Evolutionary conservation across 2,888 invertebrate species (phyloP).

Genomic region (Metallyticus violacea): DNA sequence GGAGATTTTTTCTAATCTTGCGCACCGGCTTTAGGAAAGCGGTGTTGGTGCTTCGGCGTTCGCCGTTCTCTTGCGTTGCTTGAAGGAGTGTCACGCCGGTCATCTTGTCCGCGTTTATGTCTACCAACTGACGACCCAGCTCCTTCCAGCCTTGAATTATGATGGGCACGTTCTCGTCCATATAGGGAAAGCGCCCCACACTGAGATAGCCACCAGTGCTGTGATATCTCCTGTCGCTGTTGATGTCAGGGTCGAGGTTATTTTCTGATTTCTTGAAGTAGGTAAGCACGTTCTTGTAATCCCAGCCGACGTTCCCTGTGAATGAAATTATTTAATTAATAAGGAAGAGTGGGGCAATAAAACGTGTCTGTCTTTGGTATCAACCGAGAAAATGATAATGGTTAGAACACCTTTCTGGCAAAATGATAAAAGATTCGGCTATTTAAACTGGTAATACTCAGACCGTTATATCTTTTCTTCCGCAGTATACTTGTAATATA

Average conservation of each 20-base stretch:
- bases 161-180: slow-evolving; percentile 39
- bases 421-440: too few species aligned
- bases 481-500: too few species aligned
- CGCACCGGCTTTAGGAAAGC: slow-evolving; percentile 66
- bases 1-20: slow-evolving; percentile 49
- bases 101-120: slow-evolving; percentile 44
- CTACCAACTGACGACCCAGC: slow-evolving; percentile 54
- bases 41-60: slow-evolving; percentile 58
- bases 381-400: too few species aligned
- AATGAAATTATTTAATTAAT: too few species aligned
- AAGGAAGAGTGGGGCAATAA: too few species aligned
- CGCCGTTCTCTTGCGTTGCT: slow-evolving; percentile 58
- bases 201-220: slow-evolving; percentile 60
- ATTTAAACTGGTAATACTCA: too few species aligned
- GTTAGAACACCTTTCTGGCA: too few species aligned
- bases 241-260: slow-evolving; percentile 54
- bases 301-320: slow-evolving; percentile 66
- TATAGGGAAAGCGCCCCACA: slow-evolving; percentile 61
- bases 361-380: too few species aligned
- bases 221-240: slow-evolving; percentile 56
- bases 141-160: slow-evolving; percentile 61
- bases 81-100: slow-evolving; percentile 62
- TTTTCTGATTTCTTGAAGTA: slow-evolving; percentile 69
- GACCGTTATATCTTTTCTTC: too few species aligned
- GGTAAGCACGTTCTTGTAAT: slow-evolving; percentile 61